Evolutionary conservation across 2,113 vertebrate genomes (phyloP).

Genomic region (Sclerurus mexicanus): DNA sequence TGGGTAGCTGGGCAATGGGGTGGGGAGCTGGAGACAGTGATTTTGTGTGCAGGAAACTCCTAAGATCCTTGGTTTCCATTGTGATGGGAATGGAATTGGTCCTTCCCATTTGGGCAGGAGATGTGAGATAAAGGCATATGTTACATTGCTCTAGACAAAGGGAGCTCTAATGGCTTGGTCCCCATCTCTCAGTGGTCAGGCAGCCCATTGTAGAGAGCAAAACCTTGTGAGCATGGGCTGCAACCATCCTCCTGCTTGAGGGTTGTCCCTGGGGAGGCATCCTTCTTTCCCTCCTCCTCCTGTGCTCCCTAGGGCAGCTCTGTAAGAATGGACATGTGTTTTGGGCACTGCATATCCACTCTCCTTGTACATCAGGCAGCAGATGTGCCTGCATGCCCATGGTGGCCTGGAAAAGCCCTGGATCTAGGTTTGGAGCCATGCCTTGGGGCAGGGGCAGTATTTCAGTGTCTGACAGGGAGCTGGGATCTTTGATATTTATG

Average conservation of each 20-base stretch:
- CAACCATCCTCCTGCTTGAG: neutral
- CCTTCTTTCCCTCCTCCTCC: neutral
- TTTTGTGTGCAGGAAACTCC: neutral
- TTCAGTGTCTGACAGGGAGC: neutral
- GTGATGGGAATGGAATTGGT: neutral
- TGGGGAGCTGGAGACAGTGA: neutral
- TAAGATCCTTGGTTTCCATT: neutral
- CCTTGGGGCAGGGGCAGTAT: neutral
- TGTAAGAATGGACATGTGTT: accelerated
- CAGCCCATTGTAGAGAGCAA: neutral
- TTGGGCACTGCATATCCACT: accelerated
- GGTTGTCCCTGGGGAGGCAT: neutral
- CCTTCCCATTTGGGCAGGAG: neutral
- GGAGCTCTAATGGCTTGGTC: neutral
- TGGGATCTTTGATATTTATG: neutral
- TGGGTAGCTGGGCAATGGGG: neutral
- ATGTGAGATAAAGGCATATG: neutral
- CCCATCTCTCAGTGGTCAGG: neutral
- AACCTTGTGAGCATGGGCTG: neutral
- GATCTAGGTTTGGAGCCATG: neutral
- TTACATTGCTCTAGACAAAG: neutral
- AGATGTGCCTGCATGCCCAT: neutral
- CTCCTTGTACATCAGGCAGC: neutral
- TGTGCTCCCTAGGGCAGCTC: neutral
- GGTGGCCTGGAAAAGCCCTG: neutral